These are phyloP conservation scores for Apis cerana DNA, from an alignment of 1,140 invertebrate genomes.

Conservation along the genomic window DNA sequence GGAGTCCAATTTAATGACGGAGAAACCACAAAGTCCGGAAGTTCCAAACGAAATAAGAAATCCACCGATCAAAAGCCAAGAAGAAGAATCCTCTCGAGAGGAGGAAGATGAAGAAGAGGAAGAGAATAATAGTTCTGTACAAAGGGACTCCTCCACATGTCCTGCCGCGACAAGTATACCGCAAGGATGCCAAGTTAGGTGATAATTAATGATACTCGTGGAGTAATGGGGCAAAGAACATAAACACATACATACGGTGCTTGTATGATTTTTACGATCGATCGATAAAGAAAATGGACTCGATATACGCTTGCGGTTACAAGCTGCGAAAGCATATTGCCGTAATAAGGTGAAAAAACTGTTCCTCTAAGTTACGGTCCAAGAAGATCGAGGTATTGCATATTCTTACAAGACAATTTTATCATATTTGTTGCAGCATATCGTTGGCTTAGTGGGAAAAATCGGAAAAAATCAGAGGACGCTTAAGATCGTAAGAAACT, in stretches of 20 bases:
- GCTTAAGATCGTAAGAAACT: not conserved
- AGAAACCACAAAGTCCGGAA: conserved; percentile 71
- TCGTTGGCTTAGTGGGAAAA: conserved; percentile 18
- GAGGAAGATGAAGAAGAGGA: conserved; percentile 62
- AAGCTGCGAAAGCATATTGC: conserved; percentile 32
- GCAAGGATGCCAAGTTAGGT: conserved; percentile 93
- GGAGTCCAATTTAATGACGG: conserved; percentile 48
- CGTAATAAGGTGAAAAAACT: conserved; percentile 40
- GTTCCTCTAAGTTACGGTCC: conserved; percentile 70
- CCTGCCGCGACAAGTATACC: conserved; percentile 83
- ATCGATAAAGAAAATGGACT: conserved; percentile 28
- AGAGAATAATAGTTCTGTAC: conserved; percentile 43
- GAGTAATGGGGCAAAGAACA: conserved; percentile 72
- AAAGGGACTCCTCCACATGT: conserved; percentile 70
- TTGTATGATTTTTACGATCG: conserved; percentile 47
- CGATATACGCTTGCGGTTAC: conserved; percentile 30
- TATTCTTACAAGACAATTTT: conserved; percentile 26
- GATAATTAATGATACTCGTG: conserved; percentile 86
- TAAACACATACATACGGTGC: conserved; percentile 41
- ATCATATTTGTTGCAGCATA: conserved; percentile 9
- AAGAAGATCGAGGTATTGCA: conserved; percentile 54
- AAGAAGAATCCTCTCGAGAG: conserved; percentile 53
- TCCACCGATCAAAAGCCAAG: conserved; percentile 30
- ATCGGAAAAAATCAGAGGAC: not conserved
- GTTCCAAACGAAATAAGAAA: conserved; percentile 50